Evolutionary conservation across 2,797 vertebrate genomes (phyloP).

Genomic region (Toxotes lorentzi): DNA sequence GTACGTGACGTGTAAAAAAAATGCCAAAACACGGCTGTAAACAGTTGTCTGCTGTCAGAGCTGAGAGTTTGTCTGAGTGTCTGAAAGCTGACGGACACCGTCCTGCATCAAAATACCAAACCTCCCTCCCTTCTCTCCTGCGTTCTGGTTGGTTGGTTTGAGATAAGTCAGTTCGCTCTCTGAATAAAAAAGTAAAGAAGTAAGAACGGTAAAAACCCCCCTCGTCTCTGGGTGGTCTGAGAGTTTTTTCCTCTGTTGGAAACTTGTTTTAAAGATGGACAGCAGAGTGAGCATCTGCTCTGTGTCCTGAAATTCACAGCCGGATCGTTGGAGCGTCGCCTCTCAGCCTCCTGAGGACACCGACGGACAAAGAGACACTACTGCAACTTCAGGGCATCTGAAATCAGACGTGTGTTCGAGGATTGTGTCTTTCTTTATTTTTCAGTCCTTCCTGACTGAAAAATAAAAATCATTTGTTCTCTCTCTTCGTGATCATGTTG

Average conservation of each 20-base stretch:
- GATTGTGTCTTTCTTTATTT: neutral
- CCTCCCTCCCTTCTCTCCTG: neutral
- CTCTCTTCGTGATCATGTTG: neutral
- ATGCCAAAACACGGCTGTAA: neutral
- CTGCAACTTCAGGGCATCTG: neutral
- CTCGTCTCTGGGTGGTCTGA: neutral
- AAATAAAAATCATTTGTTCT: neutral
- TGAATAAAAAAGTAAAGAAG: constrained; percentile 34
- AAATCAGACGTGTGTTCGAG: neutral
- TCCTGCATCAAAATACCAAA: neutral
- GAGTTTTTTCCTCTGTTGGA: constrained; percentile 23
- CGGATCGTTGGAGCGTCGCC: constrained; percentile 14
- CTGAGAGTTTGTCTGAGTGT: neutral
- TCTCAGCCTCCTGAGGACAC: constrained; percentile 19
- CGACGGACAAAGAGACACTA: neutral
- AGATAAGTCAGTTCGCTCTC: neutral
- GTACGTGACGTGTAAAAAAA: no score
- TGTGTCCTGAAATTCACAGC: neutral
- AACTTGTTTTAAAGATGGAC: constrained; percentile 45
- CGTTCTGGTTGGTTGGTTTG: constrained; percentile 26
- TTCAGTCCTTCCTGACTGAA: neutral
- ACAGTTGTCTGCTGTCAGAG: neutral
- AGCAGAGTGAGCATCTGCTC: constrained; percentile 22
- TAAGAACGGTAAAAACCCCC: neutral
- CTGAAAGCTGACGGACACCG: neutral